These are phyloP conservation scores for Tinamus guttatus DNA, from an alignment of 2,113 vertebrate species.

Conservation along the genomic window DNA sequence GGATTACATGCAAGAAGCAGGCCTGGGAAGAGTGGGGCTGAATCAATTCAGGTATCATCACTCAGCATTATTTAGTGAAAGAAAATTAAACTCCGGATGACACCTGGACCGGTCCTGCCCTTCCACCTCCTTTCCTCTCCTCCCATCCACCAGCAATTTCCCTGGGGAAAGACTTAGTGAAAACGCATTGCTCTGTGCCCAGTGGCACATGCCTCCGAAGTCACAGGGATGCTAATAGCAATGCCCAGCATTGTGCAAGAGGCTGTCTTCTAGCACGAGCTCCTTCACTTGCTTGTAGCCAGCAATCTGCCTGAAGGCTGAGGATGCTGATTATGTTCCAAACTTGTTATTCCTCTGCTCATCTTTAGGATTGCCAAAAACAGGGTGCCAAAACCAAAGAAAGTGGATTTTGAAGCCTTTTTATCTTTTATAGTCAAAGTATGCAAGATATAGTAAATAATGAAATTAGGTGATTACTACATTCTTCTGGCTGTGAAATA, in stretches of 20 bases:
- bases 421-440: background rate
- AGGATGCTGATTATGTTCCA: background rate
- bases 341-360: background rate
- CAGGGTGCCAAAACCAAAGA: background rate
- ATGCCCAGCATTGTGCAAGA: background rate
- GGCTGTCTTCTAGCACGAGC: background rate
- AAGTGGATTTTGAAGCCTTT: background rate
- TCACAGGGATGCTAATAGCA: background rate
- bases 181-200: background rate
- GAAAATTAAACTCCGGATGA: background rate
- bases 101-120: background rate
- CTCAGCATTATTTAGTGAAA: background rate
- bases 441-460: background rate
- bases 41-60: background rate
- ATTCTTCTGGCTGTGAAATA: rapidly evolving
- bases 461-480: background rate
- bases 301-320: background rate
- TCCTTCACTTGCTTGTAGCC: background rate
- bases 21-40: background rate
- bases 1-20: background rate
- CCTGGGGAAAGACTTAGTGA: rapidly evolving
- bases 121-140: background rate
- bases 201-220: background rate
- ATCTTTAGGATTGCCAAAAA: background rate
- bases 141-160: background rate